Conservation (phyloP, 2,113 vertebrate genomes). For the Anarrhichthys ocellatus region DNA sequence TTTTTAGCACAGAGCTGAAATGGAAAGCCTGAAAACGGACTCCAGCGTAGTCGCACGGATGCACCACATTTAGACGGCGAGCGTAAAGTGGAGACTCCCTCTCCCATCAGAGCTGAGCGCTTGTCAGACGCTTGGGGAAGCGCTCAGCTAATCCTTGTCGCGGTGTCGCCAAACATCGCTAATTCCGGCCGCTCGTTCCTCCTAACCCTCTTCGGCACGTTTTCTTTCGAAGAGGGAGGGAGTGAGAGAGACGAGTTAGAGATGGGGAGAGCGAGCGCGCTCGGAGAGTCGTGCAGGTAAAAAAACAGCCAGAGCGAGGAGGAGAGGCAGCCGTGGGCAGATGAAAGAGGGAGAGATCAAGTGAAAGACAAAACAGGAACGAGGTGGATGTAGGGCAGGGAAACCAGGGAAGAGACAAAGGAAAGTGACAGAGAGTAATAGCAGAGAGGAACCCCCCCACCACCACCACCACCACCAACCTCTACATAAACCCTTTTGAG, state of each 20-base stretch:
- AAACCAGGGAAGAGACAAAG: not conserved
- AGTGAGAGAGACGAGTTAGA: conserved; percentile 42
- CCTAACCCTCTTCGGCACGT: conserved; percentile 13
- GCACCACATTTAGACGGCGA: not conserved
- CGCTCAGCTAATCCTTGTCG: conserved; percentile 10
- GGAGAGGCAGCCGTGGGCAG: conserved; percentile 25
- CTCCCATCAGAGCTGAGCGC: not conserved
- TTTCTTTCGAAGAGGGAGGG: conserved; percentile 22
- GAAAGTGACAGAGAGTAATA: conserved; percentile 12
- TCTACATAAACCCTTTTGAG: conserved; percentile 6
- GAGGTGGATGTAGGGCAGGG: conserved; percentile 36
- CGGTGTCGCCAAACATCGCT: conserved; percentile 20
- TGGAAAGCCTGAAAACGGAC: not conserved
- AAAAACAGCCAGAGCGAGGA: conserved; percentile 16
- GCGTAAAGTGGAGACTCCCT: conserved; percentile 20
- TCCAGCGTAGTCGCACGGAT: not conserved
- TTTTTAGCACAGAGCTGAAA: not conserved
- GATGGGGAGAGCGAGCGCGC: conserved; percentile 5
- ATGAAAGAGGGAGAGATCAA: conserved; percentile 54
- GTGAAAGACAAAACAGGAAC: conserved; percentile 38
- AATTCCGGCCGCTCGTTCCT: conserved; percentile 21
- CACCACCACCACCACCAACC: not conserved
- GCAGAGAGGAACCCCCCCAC: conserved; percentile 1
- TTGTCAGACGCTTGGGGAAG: not conserved
- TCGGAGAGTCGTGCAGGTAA: conserved; percentile 39